Evolutionary conservation across 1,140 invertebrate species (phyloP), one percentile per base, ranked within the genome.

Genomic region (Wasmannia auropunctata): DNA sequence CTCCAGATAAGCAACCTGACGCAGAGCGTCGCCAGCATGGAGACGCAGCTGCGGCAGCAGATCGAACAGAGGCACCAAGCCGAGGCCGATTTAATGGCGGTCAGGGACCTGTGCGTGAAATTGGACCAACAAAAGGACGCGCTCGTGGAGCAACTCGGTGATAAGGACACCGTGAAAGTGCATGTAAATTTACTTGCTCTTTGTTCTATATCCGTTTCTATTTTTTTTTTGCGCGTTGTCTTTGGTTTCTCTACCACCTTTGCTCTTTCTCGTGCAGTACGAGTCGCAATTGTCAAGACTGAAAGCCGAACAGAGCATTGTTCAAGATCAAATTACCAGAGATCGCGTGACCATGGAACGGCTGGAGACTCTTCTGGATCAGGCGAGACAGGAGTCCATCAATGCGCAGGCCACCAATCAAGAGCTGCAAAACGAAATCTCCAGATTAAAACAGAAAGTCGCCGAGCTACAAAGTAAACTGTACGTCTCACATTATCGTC

Each of bases 81-180:
- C 4, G 95, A 95, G 43, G 84, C 93, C 2, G 96, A 96, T 81
- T 88, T 96, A 34, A 92, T 92, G 85, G 94, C 95, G 11, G 91
- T 96, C 37, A 93, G 95, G 65, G 95, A 96, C 80, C 91, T 96
- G 25, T 96, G 95, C 86, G 91, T 95, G 7, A 96, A 95, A 85
- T 80, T 96, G 31, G 96, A 96, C 84, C 93, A 94, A 40, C 95
- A 96, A 75, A 96, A 96, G 58, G 95, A 96, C 14, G 88, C 80
- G 40, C 89, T 96, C 6, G 86, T 92, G 49, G 89, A 93, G 70
- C 93, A 95, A 74, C 86, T 96, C 2, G 91, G 91, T 7, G 93
- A 95, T 6, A 95, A 93, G 74, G 94, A 94, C 16, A 87, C 93
- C 2, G 7, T 91, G 19, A 95, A 93, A 87, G 69, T 88, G 14